These are phyloP conservation scores for Hydractinia echinata DNA, from an alignment of 30 jellyfish, hydroid and myxozoan genomes.

Conservation along the genomic window DNA sequence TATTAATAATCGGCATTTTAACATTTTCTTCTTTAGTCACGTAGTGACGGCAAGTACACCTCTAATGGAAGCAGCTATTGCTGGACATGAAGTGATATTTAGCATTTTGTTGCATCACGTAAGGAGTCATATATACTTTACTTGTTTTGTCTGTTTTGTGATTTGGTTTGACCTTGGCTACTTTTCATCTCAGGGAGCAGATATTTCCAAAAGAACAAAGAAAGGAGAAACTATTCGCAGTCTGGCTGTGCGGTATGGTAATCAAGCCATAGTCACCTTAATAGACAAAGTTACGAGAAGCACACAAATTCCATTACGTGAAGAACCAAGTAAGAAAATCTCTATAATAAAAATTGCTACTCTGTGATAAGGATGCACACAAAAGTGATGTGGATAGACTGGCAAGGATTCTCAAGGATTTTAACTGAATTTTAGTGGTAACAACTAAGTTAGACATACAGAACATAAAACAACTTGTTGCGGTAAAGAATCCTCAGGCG, in stretches of 20 bases:
- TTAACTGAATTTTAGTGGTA: too few species aligned
- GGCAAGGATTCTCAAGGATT: too few species aligned
- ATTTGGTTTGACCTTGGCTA: background rate
- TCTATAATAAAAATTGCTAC: too few species aligned
- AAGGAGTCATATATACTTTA: conserved; percentile 15
- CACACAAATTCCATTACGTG: conserved; percentile 27
- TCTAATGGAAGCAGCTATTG: conserved; percentile 91
- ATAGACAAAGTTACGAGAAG: conserved; percentile 51
- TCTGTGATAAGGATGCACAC: too few species aligned
- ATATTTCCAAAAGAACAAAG: conserved; percentile 48
- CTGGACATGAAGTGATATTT: conserved; percentile 90
- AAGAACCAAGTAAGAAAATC: conserved; percentile 71
- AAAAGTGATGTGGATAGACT: too few species aligned
- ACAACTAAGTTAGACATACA: too few species aligned
- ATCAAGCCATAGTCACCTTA: conserved; percentile 48
- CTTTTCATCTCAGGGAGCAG: conserved; percentile 63
- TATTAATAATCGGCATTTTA: background rate
- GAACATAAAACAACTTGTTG: too few species aligned
- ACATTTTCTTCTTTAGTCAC: conserved; percentile 15
- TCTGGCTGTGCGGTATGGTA: conserved; percentile 69
- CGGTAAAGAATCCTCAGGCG: too few species aligned
- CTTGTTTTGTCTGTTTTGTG: background rate
- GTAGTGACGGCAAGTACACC: conserved; percentile 61
- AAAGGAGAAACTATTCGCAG: conserved; percentile 60
- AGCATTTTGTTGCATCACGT: conserved; percentile 81